Evolutionary conservation across 2,797 vertebrate genomes (phyloP).

Genomic region (Meda fulgida): DNA sequence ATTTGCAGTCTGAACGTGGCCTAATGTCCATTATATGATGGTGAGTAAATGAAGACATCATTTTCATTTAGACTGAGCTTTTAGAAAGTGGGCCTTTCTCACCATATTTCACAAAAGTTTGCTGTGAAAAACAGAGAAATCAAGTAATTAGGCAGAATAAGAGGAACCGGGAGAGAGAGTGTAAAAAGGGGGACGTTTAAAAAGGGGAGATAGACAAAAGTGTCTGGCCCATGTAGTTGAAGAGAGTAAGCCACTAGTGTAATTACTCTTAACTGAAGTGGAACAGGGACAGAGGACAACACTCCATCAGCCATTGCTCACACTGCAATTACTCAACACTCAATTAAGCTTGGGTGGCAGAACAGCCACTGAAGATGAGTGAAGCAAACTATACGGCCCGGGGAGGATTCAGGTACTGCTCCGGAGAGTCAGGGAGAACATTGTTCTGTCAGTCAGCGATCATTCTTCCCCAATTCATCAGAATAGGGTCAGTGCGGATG

Average conservation of each 20-base stretch:
- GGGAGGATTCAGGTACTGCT: constrained; percentile 15
- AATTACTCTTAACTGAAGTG: constrained; percentile 82
- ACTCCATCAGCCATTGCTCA: constrained; percentile 70
- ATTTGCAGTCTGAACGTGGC: not conserved
- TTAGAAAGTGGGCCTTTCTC: not conserved
- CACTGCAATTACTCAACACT: constrained; percentile 76
- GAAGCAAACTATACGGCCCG: not conserved
- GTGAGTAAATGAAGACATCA: constrained; percentile 39
- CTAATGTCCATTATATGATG: not conserved
- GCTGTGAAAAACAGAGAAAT: not conserved
- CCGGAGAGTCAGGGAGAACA: constrained; percentile 49
- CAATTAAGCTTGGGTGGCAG: constrained; percentile 72
- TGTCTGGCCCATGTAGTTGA: constrained; percentile 7
- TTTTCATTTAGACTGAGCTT: not conserved
- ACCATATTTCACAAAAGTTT: not conserved
- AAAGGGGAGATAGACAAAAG: constrained; percentile 53
- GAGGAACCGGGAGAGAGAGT: constrained; percentile 43
- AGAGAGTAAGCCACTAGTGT: constrained; percentile 66
- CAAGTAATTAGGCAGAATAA: not conserved
- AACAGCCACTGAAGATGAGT: constrained; percentile 20
- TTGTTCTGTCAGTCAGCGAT: constrained; percentile 43
- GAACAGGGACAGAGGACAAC: constrained; percentile 74
- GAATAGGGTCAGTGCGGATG: constrained; percentile 1
- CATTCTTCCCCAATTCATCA: constrained; percentile 27
- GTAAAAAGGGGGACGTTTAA: constrained; percentile 1